Base-by-base conservation (phyloP, 2,888 invertebrate genomes). In the Gisinianus flammeolus region DNA sequence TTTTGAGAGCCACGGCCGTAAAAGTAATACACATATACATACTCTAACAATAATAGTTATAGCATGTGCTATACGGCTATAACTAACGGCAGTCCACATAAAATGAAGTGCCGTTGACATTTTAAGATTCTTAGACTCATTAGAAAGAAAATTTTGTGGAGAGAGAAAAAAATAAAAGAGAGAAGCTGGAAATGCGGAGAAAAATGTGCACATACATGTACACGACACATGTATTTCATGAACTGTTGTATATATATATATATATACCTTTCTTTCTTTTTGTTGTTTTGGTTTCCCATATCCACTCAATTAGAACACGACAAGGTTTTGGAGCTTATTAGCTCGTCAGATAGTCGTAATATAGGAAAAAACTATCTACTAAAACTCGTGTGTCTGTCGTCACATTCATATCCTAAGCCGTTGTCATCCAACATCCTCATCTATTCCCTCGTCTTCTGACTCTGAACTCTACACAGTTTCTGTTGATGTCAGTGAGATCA, bases 91-190 rank as follows among this genome's bases (percentile, higher is more conserved):
- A n/a, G n/a, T 66, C 22, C 16, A 68, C 35, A 68, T 68, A 33
- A 31, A 33, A 68, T 35, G 35, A 68, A 22, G 68, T 68, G 35
- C 68, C 44, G 68, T 68, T 68, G 68, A 68, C 68, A 68, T 68
- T 35, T 68, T 44, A 35, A 22, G 35, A 44, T 67, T 67, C 24
- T 33, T 33, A 68, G 68, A 44, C 33, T 44, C 68, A 68, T 44
- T 68, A 67, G 33, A 33, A 19, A 66, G n/a, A 67, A 31, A n/a
- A n/a, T n/a, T n/a, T n/a, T n/a, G n/a, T 44, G 16, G 22, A 44
- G 12, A 22, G 68, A 68, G 68, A 68, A 35, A 44, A 35, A 24
- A 68, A 31, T 24, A 35, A 0, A 33, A n/a, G 30, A 30, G 31
- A 4, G 30, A n/a, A 26, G 16, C 10, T 3, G 66, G 28, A 30